These are phyloP conservation scores for Glyptemys insculpta DNA, from an alignment of 2,797 vertebrate species.

Conservation along the genomic window DNA sequence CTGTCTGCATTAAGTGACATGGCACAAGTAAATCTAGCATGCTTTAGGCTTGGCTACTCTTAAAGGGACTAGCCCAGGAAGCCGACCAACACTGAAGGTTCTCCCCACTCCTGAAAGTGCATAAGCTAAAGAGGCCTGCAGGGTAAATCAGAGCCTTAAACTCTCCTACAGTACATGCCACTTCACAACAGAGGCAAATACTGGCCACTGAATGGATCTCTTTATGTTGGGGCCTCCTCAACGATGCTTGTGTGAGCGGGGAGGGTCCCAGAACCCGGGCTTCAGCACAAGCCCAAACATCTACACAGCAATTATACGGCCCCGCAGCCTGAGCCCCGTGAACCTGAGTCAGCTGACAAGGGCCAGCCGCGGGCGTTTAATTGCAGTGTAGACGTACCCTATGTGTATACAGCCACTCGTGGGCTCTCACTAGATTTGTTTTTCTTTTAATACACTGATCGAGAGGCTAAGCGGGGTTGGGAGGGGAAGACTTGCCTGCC, in stretches of 20 bases:
- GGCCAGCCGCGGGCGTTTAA: not conserved
- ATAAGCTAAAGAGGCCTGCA: not conserved
- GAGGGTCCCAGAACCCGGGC: not conserved
- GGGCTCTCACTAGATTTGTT: not conserved
- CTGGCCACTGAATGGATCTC: not conserved
- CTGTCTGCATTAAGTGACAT: not conserved
- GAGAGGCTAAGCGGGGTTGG: accelerated
- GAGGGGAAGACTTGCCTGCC: not conserved
- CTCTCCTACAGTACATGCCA: not conserved
- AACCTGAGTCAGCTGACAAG: not conserved
- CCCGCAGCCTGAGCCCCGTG: not conserved
- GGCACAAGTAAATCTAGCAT: not conserved
- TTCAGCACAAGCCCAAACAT: not conserved
- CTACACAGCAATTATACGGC: not conserved
- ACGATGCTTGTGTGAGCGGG: not conserved
- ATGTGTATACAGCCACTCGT: not conserved
- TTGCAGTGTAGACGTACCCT: not conserved
- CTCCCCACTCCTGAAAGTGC: not conserved
- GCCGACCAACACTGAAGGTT: not conserved
- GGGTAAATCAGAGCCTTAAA: accelerated
- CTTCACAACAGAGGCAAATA: not conserved
- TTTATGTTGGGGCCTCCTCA: not conserved
- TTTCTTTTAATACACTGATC: accelerated
- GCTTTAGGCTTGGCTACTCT: not conserved
- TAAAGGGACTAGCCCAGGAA: not conserved